Percentiles rank a stretch among this genome's conserved stretches.
Conservation (phyloP, 1,140 invertebrate species). For the Brachionus plicatilis region DNA sequence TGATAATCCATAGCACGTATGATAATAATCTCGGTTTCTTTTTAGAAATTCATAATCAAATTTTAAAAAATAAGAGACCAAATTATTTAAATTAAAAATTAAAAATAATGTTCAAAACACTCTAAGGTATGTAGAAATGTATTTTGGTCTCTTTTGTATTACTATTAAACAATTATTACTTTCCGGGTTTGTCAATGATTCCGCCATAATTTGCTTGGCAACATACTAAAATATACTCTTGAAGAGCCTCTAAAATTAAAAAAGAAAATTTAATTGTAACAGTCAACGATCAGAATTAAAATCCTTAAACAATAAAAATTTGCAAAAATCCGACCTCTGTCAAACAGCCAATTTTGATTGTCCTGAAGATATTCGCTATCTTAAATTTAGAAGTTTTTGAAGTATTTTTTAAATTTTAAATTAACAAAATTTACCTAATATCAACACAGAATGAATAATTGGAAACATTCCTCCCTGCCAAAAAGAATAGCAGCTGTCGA, state of each 20-base stretch:
- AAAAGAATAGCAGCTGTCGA: constrained; percentile 97
- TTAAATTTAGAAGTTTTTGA: not conserved
- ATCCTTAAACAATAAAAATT: not conserved
- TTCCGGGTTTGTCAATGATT: constrained; percentile 88
- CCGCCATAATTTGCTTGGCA: constrained; percentile 85
- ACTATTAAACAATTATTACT: constrained; percentile 59
- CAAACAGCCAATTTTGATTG: constrained; percentile 32
- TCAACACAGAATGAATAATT: constrained; percentile 49
- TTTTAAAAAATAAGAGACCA: not conserved
- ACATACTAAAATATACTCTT: constrained; percentile 88
- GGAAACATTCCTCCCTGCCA: constrained; percentile 92
- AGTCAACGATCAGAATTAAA: too few relatives aligned
- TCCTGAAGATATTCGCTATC: not conserved
- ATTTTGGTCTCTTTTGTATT: too few relatives aligned
- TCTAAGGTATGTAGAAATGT: too few relatives aligned
- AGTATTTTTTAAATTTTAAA: not conserved
- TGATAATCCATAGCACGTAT: constrained; percentile 90
- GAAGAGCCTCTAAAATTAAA: constrained; percentile 63
- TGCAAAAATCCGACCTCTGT: constrained; percentile 44
- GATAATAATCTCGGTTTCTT: constrained; percentile 81
- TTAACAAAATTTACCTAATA: not conserved
- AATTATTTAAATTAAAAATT: too few relatives aligned
- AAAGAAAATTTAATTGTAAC: too few relatives aligned
- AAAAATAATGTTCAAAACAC: too few relatives aligned
- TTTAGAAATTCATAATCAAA: constrained; percentile 49